Evolutionary conservation across 2,797 vertebrate genomes (phyloP).

Genomic region (Distichodus sexfasciatus): DNA sequence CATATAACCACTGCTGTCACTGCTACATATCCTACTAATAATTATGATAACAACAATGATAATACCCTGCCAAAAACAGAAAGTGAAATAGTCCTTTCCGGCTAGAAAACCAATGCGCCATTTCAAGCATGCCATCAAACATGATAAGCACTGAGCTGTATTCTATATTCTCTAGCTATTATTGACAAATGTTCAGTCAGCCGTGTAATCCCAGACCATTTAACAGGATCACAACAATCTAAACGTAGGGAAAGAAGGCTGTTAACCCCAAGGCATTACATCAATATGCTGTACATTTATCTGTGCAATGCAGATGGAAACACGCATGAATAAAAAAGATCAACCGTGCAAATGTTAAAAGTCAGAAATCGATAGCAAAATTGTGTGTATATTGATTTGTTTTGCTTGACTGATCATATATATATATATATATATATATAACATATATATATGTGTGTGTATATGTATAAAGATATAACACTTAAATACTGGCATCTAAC

Average conservation of each 20-base stretch:
- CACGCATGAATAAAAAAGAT: neutral
- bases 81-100: neutral
- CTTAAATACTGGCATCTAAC: neutral
- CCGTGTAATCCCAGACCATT: neutral
- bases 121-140: neutral
- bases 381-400: neutral
- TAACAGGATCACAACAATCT: neutral
- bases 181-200: neutral
- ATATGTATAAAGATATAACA: neutral
- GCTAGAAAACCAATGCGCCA: neutral
- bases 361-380: neutral
- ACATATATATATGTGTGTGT: no score
- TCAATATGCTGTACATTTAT: constrained; percentile 11
- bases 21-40: no score
- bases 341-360: neutral
- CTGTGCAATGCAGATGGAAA: constrained; percentile 3
- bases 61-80: neutral
- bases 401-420: no score
- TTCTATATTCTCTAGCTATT: neutral
- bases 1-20: no score
- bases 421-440: no score
- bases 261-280: constrained; percentile 10
- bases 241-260: neutral
- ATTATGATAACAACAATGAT: neutral
- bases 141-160: neutral